A percentile compares a stretch with the other conserved stretches of the same genome.
Conservation (phyloP, 2,797 vertebrate genomes). For the Oreochromis grahami region DNA sequence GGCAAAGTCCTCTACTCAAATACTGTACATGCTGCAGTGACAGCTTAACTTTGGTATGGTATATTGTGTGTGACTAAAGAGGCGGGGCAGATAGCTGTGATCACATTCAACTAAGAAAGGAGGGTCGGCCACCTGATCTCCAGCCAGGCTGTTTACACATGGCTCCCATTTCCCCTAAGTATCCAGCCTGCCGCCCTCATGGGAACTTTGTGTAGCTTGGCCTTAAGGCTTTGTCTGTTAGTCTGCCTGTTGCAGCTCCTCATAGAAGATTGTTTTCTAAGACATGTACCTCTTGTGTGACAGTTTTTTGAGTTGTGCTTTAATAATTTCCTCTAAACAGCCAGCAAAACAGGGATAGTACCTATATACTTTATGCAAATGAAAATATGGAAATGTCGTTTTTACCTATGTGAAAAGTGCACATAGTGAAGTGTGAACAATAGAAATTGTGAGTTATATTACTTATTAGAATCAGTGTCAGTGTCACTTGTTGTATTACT, state of each 20-base stretch:
- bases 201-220: conserved; percentile 28
- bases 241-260: background rate
- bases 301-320: background rate
- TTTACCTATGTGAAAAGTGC: background rate
- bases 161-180: conserved; percentile 57
- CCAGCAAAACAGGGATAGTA: background rate
- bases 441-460: background rate
- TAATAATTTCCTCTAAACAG: background rate
- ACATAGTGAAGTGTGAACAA: background rate
- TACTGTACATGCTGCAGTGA: background rate
- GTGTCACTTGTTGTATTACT: background rate
- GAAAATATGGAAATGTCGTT: background rate
- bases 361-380: background rate
- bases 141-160: conserved; percentile 48
- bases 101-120: conserved; percentile 46
- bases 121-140: conserved; percentile 49
- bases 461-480: background rate
- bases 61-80: background rate
- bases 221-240: background rate
- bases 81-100: conserved; percentile 16
- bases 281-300: background rate
- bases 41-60: background rate
- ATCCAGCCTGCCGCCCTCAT: conserved; percentile 28
- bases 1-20: conserved; percentile 6
- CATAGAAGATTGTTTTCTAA: background rate